Evolutionary conservation across 2,888 invertebrate species (phyloP).

Genomic region (Acleris sparsana): DNA sequence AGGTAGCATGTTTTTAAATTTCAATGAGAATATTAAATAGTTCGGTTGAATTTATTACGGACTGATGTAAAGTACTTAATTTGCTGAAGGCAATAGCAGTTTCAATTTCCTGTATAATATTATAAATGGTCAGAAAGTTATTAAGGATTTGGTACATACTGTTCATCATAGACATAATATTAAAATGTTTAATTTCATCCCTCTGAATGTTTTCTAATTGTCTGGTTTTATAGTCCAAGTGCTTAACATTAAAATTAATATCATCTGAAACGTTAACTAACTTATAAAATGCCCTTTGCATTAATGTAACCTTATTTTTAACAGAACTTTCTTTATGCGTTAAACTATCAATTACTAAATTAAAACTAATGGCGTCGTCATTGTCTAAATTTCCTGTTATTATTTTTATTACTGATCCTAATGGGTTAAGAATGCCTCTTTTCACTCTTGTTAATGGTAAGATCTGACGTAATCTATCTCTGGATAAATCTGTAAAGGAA

Average conservation of each 20-base stretch:
- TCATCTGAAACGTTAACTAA: slow-evolving; percentile 27
- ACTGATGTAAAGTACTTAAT: slow-evolving; percentile 30
- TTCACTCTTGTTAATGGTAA: slow-evolving; percentile 26
- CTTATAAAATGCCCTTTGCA: slow-evolving; percentile 17
- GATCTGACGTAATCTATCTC: slow-evolving; percentile 7
- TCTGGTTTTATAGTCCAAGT: slow-evolving; percentile 18
- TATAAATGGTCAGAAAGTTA: slow-evolving; percentile 36
- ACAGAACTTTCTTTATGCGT: slow-evolving; percentile 23
- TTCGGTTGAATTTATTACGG: slow-evolving; percentile 36
- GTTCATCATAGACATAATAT: slow-evolving; percentile 21
- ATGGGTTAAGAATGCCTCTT: slow-evolving; percentile 35
- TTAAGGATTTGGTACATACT: slow-evolving; percentile 31
- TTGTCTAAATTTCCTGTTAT: slow-evolving; percentile 44
- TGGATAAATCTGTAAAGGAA: slow-evolving; percentile 6
- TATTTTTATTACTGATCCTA: slow-evolving; percentile 40
- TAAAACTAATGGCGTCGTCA: slow-evolving; percentile 39
- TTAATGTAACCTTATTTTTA: slow-evolving; percentile 25
- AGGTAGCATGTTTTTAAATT: slow-evolving; percentile 28
- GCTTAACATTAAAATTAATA: slow-evolving; percentile 29
- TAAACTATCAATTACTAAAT: slow-evolving; percentile 24
- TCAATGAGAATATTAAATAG: slow-evolving; percentile 19
- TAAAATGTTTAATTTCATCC: slow-evolving; percentile 1
- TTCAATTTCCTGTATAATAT: slow-evolving; percentile 31
- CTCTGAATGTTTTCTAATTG: slow-evolving; percentile 9
- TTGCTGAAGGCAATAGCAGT: slow-evolving; percentile 38